Base-by-base conservation (phyloP, 2,113 vertebrate species). In the Ariopsis seemanni region DNA sequence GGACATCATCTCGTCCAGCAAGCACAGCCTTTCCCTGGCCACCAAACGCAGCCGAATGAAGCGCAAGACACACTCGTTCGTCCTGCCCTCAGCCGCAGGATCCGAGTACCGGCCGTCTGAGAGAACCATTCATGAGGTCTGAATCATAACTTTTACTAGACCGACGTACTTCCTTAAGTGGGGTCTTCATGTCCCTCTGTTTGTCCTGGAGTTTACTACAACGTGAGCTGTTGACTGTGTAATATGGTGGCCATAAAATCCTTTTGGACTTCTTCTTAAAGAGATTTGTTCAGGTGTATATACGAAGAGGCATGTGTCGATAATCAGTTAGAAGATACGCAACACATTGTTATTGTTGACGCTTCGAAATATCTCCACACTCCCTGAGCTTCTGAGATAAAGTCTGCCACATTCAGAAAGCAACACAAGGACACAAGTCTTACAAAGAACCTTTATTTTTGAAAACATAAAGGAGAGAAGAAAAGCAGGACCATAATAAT, bases 121-220 rank as follows among this genome's bases (percentile, higher is more conserved):
- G 92, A 96, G 97, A 93, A 99, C 97, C 90, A 99, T 99, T 95
- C 98, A 96, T 6, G 98, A 99, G 93, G 96, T 99, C 93, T 99
- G 25, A 96, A 94, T 91, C 90, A 91, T 22, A 20, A 15, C 5
- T 11, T 22, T 34, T 1, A 78, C 58, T 25, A 34, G 62, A 81
- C 42, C 14, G 8, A 20, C 7, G 60, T 50, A 53, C 48, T 69
- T 65, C n/a, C 78, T 83, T 52, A 60, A 60, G 17, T 52, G 30
- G 48, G 71, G 8, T 77, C 53, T 25, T 22, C 72, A 14, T 57
- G 10, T 83, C 80, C 14, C 53, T 79, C 55, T 77, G 86, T 85
- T 79, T 78, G 83, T 27, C 48, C 67, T 72, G 79, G 20, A 65
- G 30, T 60, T 42, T 63, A 42, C 18, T 27, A 30, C 30, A 25